These are phyloP conservation scores for Andricus quercusramuli DNA, from an alignment of 2,888 invertebrate species.

Conservation along the genomic window DNA sequence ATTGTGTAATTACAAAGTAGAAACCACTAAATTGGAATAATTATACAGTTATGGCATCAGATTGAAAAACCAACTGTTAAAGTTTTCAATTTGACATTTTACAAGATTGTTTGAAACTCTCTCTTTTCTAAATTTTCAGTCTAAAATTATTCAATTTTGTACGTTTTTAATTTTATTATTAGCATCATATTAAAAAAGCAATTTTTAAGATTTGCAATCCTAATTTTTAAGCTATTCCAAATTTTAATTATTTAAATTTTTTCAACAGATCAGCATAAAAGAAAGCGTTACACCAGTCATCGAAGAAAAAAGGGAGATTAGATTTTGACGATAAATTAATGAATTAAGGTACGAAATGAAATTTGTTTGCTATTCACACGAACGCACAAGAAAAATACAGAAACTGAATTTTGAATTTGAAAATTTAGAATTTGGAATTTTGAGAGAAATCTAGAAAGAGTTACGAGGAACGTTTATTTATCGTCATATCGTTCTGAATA, in stretches of 20 bases:
- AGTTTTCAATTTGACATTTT: no score
- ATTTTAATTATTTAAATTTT: neutral
- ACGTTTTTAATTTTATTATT: no score
- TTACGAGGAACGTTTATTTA: neutral
- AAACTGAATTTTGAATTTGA: neutral
- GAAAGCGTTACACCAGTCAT: neutral
- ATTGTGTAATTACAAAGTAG: no score
- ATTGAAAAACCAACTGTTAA: no score
- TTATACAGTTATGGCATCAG: no score
- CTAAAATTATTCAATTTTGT: no score
- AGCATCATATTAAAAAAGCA: no score
- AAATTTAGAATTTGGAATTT: no score
- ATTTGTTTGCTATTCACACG: conserved; percentile 12
- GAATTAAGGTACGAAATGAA: neutral
- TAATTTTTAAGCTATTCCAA: neutral
- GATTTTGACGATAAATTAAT: conserved; percentile 18
- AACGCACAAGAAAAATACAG: conserved; percentile 5
- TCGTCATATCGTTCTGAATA: neutral
- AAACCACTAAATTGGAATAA: no score
- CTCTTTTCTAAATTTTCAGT: no score
- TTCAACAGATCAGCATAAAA: neutral
- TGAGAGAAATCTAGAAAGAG: neutral
- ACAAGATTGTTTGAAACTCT: no score
- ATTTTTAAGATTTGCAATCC: no score
- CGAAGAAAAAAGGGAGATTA: neutral